Percentiles rank a stretch among this genome's conserved stretches.
phyloP scores from a whole-genome alignment of 2,888 invertebrate genomes.

The Perizoma flavofasciatum region DNA sequence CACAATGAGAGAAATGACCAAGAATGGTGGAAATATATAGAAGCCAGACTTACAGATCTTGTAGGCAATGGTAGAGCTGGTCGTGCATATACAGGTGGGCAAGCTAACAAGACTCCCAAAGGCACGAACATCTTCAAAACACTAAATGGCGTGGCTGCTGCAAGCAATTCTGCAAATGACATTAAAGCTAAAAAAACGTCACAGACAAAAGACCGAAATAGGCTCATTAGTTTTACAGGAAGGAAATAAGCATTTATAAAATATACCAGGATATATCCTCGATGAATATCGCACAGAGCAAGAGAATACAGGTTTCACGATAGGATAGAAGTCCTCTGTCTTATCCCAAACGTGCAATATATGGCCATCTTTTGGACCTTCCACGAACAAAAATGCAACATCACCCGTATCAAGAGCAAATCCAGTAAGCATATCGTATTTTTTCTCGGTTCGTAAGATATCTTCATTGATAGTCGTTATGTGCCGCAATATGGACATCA shows the following conservation, averaged over 20 bases:
- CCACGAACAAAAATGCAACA: constrained; percentile 59
- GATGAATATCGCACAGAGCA: constrained; percentile 56
- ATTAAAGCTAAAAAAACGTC: too few species aligned
- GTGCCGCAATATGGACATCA: constrained; percentile 47
- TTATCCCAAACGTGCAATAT: constrained; percentile 66
- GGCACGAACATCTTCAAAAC: constrained; percentile 69
- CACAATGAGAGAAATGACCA: background rate
- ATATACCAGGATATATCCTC: constrained; percentile 65
- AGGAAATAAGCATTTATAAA: too few species aligned
- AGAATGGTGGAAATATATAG: background rate
- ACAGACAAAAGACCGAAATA: too few species aligned
- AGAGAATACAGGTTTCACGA: constrained; percentile 59
- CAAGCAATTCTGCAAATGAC: constrained; percentile 50
- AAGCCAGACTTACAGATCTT: constrained; percentile 54
- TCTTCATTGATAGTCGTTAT: constrained; percentile 60
- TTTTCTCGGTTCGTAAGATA: constrained; percentile 33
- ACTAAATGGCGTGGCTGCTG: constrained; percentile 56
- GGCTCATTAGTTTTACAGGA: too few species aligned
- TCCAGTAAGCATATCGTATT: constrained; percentile 58
- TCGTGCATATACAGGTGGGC: constrained; percentile 66
- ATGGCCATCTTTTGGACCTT: constrained; percentile 64
- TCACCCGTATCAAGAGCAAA: constrained; percentile 68
- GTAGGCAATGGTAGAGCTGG: constrained; percentile 69
- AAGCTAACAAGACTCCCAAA: constrained; percentile 58
- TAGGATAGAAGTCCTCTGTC: constrained; percentile 58